Base-by-base conservation (phyloP, 2,113 vertebrate species). In the Nicator chloris region DNA sequence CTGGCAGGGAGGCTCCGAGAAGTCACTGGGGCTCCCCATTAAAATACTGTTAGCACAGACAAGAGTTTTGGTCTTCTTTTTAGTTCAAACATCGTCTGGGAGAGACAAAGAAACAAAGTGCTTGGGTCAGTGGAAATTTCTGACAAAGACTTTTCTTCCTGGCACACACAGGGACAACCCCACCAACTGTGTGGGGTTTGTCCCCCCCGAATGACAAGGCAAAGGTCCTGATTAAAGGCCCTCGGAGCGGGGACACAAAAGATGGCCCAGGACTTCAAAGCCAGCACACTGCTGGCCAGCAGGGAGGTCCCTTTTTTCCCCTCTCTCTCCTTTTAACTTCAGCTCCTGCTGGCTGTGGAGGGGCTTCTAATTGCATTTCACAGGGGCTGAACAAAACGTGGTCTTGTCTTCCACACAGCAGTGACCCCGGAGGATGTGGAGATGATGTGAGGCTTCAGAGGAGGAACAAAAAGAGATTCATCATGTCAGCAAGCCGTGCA, bases 181-280 rank as follows among this genome's bases (percentile, higher is more conserved):
- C 95, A 91, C 96, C 96, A 80, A 70, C 72, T 87, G 97, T 85
- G 96, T 91, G 72, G 76, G 78, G 85, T 59, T 82, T 30, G 49
- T 37, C 27, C 42, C 57, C 83, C 68, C 35, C 10, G 90, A 97
- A 95, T 63, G 97, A 97, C 95, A 84, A 98, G 98, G 98, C 95
- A 98, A 98, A 97, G 96, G 97, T 96, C 96, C 97, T 97, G 97
- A 98, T 98, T 97, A 99, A 98, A 97, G 96, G 88, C 97, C 97
- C 98, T 98, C 94, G 33, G 95, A 97, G 96, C 96, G 51, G 78
- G 53, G 35, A 42, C 47, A 95, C 97, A 98, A 96, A 97, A 98
- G 98, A 98, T 97, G 97, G 97, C 97, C 94, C 82, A 64, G 86
- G 88, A 98, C 98, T 98, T 99, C 98, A 98, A 98, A 98, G 97